Evolutionary conservation across 2,797 vertebrate genomes (phyloP), one percentile per base, ranked within the genome.

Genomic region (Siniperca obscura): DNA sequence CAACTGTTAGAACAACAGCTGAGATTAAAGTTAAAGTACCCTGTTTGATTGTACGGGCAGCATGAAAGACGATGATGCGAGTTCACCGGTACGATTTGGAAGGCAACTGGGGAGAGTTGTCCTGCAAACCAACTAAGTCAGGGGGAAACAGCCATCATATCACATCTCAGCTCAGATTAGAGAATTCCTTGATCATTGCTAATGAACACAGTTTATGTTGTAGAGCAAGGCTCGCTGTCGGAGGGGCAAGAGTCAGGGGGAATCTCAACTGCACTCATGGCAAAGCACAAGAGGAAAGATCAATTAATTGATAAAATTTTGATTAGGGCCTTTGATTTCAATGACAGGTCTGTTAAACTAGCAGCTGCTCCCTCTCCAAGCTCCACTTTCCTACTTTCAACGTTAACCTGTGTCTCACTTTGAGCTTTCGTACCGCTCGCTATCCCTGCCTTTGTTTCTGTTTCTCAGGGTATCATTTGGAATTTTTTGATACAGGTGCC

Each of bases 191-290:
- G 93, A 96, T 95, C 93, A 94, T 57, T 36, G 86, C 90, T 93
- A 94, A 93, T 91, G 90, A 95, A 94, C 93, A 92, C 76, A 87
- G 89, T 93, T 90, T 91, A 92, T 88, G 91, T 89, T 92, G 91
- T 90, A 88, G 89, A 88, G 79, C 87, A 61, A n/a, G 75, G 85
- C 84, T 88, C 85, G 27, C 70, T 83, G 88, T 86, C 53, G 80
- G 74, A 78, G 89, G 90, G 89, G 90, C 83, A 66, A 25, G 80
- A 87, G 90, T 85, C 82, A 60, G 81, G 75, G 86, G 85, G 87
- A 81, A 89, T 91, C 90, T 74, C 69, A 81, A 85, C 84, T 76
- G 83, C 86, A 50, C 86, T 92, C 74, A 60, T 85, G 83, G 92
- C 90, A 88, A 93, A 94, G 88, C 81, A 71, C 77, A 81, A 90